phyloP scores from a whole-genome alignment of 2,113 vertebrate genomes.

The Psittacula cyanocephala region DNA sequence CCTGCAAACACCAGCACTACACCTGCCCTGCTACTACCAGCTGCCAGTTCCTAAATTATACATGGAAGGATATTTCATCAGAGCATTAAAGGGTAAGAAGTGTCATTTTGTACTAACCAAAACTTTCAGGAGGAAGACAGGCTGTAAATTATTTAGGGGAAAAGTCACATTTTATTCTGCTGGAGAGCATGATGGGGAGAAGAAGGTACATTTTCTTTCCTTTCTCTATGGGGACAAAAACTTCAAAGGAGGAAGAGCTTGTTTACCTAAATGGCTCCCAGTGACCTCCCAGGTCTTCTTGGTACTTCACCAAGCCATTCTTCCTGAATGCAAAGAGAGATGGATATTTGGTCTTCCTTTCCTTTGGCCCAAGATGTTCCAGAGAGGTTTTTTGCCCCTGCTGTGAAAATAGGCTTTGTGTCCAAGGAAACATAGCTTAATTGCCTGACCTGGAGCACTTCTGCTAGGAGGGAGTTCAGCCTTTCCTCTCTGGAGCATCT shows the following conservation, averaged over 20 bases:
- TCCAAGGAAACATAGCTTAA: not conserved
- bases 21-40: slow-evolving; percentile 54
- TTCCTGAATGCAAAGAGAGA: not conserved
- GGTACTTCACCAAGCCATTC: not conserved
- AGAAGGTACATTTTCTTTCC: not conserved
- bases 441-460: not conserved
- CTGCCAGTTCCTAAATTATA: slow-evolving; percentile 61
- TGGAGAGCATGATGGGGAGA: slow-evolving; percentile 17
- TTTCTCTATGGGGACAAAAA: not conserved
- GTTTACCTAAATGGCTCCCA: not conserved
- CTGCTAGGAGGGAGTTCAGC: not conserved
- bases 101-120: slow-evolving; percentile 58
- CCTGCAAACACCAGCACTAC: not conserved
- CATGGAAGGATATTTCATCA: slow-evolving; percentile 61
- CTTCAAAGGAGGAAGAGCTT: not conserved
- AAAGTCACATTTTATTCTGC: slow-evolving; percentile 74
- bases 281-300: not conserved
- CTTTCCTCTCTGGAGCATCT: not conserved
- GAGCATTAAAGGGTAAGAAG: slow-evolving; percentile 57
- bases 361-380: not conserved
- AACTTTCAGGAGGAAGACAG: slow-evolving; percentile 57
- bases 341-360: not conserved
- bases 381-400: not conserved
- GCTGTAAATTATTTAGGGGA: slow-evolving; percentile 66
- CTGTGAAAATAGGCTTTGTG: not conserved